Percentiles rank a stretch among this genome's conserved stretches.
These are phyloP conservation scores for Gastracanthus pulcherrimus DNA, from an alignment of 2,888 invertebrate genomes.

Conservation along the genomic window DNA sequence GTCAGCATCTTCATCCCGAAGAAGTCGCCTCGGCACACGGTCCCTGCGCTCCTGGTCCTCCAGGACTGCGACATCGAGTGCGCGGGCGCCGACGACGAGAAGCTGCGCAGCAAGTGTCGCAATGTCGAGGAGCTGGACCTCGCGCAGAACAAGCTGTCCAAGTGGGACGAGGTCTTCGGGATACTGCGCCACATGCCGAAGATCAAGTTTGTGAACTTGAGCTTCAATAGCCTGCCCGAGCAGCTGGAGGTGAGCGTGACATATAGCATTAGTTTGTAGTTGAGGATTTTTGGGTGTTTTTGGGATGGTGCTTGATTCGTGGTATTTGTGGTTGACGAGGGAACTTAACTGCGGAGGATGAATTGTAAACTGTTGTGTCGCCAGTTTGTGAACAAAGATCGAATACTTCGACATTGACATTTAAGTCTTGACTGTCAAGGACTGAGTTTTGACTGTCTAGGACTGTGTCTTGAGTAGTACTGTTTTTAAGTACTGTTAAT, in stretches of 20 bases:
- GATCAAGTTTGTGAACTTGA: constrained; percentile 93
- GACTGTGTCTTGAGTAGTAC: no score
- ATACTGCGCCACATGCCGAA: constrained; percentile 93
- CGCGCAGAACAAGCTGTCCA: constrained; percentile 93
- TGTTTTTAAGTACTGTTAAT: no score
- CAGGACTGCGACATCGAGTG: constrained; percentile 95
- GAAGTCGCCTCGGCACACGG: constrained; percentile 86
- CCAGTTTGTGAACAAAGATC: no score
- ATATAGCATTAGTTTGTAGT: not conserved
- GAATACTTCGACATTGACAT: no score
- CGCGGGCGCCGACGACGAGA: constrained; percentile 89
- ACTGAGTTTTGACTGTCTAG: no score
- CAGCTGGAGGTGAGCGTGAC: constrained; percentile 79
- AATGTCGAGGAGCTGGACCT: constrained; percentile 96
- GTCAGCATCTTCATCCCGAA: constrained; percentile 93
- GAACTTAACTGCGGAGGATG: no score
- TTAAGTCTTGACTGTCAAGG: no score
- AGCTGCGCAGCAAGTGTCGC: constrained; percentile 88
- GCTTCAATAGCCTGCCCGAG: constrained; percentile 90
- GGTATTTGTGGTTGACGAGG: no score
- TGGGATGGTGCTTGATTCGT: no score
- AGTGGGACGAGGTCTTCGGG: constrained; percentile 94
- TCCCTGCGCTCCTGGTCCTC: constrained; percentile 90
- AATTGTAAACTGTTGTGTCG: no score
- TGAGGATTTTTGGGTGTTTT: not conserved